Base-by-base conservation (phyloP, 2,113 vertebrate species). In the Chitala chitala region DNA sequence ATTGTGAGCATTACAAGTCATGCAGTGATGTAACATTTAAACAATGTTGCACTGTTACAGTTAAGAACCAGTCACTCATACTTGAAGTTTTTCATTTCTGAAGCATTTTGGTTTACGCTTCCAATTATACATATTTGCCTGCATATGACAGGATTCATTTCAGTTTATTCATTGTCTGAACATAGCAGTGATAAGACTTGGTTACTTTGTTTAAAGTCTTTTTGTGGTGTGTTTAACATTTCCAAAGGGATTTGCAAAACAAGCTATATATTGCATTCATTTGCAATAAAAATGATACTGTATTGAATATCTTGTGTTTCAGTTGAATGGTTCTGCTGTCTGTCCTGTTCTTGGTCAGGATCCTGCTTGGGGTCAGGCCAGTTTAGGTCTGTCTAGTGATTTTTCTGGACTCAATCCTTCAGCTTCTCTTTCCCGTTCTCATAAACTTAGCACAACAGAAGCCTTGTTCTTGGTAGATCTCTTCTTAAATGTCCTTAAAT, bases 1-100 rank as follows among this genome's bases (percentile, higher is more conserved):
- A 94, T 94, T 93, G 92, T 95, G 92, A 94, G 92, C 91, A 87
- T 94, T 94, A 92, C 92, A 96, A 93, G 92, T 94, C 93, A 92
- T 93, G 86, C 91, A 87, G 94, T 94, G 93, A 91, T 94, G 92
- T 92, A 91, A 98, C 93, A 96, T 95, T 96, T 89, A 89, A 92
- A 84, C 89, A 94, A 96, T 95, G 94, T 95, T 96, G 92, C 94
- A 94, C 94, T 93, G 87, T 38, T 94, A 87, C 88, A 84, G 96
- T 96, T 97, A 94, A 96, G 92, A 94, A 87, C 88, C 95, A 94
- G 90, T 96, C 94, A 94, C 92, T 94, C 91, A 73, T 91, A 92
- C 91, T 93, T 94, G 91, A 94, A 89, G 77, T 83, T 89, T 85
- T 88, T 86, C 22, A 78, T 83, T 88, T 8, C n/a, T 72, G 85